Conservation (phyloP, 2,888 invertebrate species). For the Didymodactylos carnosus region DNA sequence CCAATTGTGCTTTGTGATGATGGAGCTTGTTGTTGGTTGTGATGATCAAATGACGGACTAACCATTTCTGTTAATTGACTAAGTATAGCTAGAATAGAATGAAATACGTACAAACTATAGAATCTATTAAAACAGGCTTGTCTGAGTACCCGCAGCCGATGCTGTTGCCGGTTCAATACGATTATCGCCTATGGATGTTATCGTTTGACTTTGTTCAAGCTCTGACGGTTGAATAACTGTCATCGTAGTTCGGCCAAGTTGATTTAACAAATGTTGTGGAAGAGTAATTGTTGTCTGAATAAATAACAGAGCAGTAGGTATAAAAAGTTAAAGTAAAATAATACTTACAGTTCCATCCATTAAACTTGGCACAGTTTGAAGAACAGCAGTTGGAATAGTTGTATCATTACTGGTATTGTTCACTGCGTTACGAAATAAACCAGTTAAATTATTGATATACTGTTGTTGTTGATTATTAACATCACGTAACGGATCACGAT, state of each 20-base stretch:
- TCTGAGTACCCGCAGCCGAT: not conserved
- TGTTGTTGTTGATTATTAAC: not conserved
- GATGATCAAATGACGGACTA: too few species aligned
- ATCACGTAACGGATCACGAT: too few species aligned
- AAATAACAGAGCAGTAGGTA: too few species aligned
- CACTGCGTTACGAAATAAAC: not conserved
- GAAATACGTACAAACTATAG: too few species aligned
- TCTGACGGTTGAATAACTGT: not conserved
- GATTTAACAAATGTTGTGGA: not conserved
- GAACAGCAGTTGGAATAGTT: too few species aligned
- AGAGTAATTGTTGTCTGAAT: not conserved
- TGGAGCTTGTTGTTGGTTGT: not conserved
- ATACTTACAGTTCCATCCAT: not conserved
- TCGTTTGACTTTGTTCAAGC: too few species aligned
- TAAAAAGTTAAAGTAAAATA: not conserved
- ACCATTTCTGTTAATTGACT: not conserved
- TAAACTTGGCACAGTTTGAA: not conserved
- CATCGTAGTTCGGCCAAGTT: not conserved
- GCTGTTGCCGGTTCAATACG: not conserved
- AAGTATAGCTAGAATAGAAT: too few species aligned
- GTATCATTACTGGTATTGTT: too few species aligned
- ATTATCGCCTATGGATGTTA: too few species aligned
- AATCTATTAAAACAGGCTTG: too few species aligned
- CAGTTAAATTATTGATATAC: not conserved
- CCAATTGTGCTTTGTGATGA: not conserved